A percentile compares a stretch with the other conserved stretches of the same genome.
These are phyloP conservation scores for Drosophila micromelanica DNA, from an alignment of 1,140 invertebrate species.

Conservation along the genomic window DNA sequence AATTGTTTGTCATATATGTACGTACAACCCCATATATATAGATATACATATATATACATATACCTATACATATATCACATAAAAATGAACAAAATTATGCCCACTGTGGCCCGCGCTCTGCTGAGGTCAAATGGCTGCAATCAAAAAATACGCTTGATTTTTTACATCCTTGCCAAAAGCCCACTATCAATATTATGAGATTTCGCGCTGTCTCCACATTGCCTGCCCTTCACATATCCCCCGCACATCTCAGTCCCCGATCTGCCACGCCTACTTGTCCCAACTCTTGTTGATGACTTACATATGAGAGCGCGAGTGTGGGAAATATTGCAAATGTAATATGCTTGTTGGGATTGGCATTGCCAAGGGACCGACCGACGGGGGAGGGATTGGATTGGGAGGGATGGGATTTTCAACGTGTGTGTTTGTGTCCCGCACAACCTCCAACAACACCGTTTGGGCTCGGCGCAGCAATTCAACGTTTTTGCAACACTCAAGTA, in stretches of 20 bases:
- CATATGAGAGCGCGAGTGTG: slow-evolving; percentile 44
- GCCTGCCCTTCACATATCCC: no score
- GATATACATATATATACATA: background rate
- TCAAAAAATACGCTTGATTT: slow-evolving; percentile 69
- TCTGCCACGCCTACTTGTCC: no score
- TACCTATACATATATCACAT: slow-evolving; percentile 12
- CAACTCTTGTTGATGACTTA: slow-evolving; percentile 23
- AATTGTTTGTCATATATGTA: slow-evolving; percentile 46
- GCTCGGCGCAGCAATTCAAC: slow-evolving; percentile 49
- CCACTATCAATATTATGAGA: slow-evolving; percentile 76
- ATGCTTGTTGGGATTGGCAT: slow-evolving; percentile 52
- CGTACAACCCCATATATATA: background rate
- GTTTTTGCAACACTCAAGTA: slow-evolving; percentile 57
- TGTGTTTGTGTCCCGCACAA: background rate
- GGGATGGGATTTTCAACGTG: slow-evolving; percentile 22
- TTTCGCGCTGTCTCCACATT: slow-evolving; percentile 43
- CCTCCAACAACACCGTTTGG: background rate
- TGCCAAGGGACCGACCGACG: background rate
- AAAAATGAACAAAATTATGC: slow-evolving; percentile 44
- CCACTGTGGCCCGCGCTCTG: slow-evolving; percentile 1
- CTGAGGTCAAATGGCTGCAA: slow-evolving; percentile 55
- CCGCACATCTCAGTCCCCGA: background rate
- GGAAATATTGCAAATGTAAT: slow-evolving; percentile 79
- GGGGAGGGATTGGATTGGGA: background rate
- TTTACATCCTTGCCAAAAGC: slow-evolving; percentile 45